Evolutionary conservation across 2,113 vertebrate genomes (phyloP), one percentile per base, ranked within the genome.

Genomic region (Pionites leucogaster): DNA sequence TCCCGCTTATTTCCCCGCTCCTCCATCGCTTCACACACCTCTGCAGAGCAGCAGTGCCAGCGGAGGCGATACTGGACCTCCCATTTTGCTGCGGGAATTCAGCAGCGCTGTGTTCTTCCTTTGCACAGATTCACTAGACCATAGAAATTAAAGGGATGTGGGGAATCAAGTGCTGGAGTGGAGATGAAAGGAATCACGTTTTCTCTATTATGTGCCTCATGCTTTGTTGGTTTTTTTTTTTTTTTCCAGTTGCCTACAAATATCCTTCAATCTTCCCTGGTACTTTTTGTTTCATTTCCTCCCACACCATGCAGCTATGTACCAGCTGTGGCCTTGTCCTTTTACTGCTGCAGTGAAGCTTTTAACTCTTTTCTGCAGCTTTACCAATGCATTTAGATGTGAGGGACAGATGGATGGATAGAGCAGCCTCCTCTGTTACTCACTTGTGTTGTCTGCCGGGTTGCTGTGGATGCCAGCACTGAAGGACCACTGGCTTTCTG

Each of bases 301-400:
- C 95, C 94, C 92, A 96, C 95, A 10, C 88, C 17, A 10, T 3
- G 15, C 78, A 87, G 88, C 59, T 77, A 17, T 2, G 39, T 59
- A 23, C 92, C 96, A 94, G 95, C 93, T 96, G 95, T 70, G 94
- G n/a, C 83, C 91, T 86, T 93, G 92, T 97, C 80, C 85, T 92
- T 68, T 29, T 2, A 0, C 60, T 86, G 95, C 90, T 89, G 85
- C 78, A 83, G 76, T 17, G 37, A 8, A 50, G 70, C 44, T 88
- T 86, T 93, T 60, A 82, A 86, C 47, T 80, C 68, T 76, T 67
- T 46, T 63, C 83, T 85, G 82, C 76, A 50, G 75, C 28, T 55
- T 35, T 67, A 27, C 60, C 1, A 2, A 4, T 8, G 4, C 29
- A 1, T 28, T 6, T 7, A 37, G 88, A 33, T 15, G n/a, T 1